phyloP scores from a whole-genome alignment of 2,797 vertebrate species.

The Pseudocheirus occidentalis region DNA sequence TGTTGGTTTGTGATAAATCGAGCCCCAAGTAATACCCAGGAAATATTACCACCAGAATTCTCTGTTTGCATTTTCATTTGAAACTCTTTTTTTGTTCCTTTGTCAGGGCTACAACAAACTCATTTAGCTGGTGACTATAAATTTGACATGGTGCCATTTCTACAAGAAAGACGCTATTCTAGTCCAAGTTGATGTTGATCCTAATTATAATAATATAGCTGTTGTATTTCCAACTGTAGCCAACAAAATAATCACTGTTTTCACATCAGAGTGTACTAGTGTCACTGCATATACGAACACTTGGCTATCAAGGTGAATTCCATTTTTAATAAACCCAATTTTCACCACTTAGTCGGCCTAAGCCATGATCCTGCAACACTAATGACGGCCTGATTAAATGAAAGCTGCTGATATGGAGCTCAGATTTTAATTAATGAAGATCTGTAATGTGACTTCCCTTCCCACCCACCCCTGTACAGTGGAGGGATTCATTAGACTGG shows the following conservation, averaged over 20 bases:
- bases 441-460: constrained; percentile 62
- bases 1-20: constrained; percentile 79
- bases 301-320: constrained; percentile 68
- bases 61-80: constrained; percentile 80
- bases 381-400: constrained; percentile 69
- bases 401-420: constrained; percentile 42
- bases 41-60: constrained; percentile 77
- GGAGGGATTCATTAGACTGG: constrained; percentile 69
- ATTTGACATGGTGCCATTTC: constrained; percentile 84
- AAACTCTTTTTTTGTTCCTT: constrained; percentile 78
- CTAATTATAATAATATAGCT: constrained; percentile 84
- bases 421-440: constrained; percentile 77
- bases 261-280: constrained; percentile 67
- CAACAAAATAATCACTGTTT: constrained; percentile 77
- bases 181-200: constrained; percentile 79
- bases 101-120: constrained; percentile 82
- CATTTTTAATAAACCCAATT: constrained; percentile 60
- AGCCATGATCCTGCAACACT: constrained; percentile 52
- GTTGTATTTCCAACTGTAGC: constrained; percentile 80
- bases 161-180: constrained; percentile 83
- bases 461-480: constrained; percentile 42
- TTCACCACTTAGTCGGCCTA: constrained; percentile 42
- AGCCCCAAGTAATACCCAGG: constrained; percentile 69
- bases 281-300: constrained; percentile 49
- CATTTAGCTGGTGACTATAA: constrained; percentile 83